Percentiles rank a stretch among this genome's conserved stretches.
These are phyloP conservation scores for Drosophila nigrodunni DNA, from an alignment of 1,140 invertebrate genomes.

Conservation along the genomic window DNA sequence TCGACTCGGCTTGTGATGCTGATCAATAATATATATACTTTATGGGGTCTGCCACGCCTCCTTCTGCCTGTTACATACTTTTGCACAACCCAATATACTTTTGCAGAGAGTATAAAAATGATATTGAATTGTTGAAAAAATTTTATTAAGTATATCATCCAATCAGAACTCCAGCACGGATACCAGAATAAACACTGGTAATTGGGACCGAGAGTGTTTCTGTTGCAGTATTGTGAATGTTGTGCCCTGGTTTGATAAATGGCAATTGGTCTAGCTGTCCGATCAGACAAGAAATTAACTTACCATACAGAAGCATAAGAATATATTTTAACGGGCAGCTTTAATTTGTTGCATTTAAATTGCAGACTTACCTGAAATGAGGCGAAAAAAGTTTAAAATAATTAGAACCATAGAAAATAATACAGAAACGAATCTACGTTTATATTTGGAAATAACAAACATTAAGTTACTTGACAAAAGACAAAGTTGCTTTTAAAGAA, in stretches of 20 bases:
- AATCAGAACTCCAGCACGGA: conserved; percentile 48
- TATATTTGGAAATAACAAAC: no score
- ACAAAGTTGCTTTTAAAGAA: no score
- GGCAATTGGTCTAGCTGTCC: conserved; percentile 13
- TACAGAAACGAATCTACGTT: no score
- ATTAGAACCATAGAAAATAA: conserved; percentile 14
- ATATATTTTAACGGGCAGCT: conserved; percentile 43
- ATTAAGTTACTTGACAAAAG: no score
- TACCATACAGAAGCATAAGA: conserved; percentile 34
- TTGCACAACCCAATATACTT: no score
- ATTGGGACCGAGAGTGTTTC: conserved; percentile 29
- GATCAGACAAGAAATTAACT: conserved; percentile 35
- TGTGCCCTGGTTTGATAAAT: conserved; percentile 7
- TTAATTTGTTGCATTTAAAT: conserved; percentile 37
- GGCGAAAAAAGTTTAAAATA: conserved; percentile 34
- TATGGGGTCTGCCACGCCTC: no score
- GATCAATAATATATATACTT: no score
- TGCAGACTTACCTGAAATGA: conserved; percentile 62
- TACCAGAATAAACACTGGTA: conserved; percentile 49
- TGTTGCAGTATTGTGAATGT: background rate
- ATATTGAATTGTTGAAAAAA: conserved; percentile 78
- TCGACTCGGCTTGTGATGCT: no score
- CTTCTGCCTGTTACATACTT: no score
- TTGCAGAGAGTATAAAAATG: no score
- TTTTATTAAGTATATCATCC: conserved; percentile 72